phyloP scores from a whole-genome alignment of 37 sponge, comb jelly and placozoan genomes.

The Oopsacas minuta region DNA sequence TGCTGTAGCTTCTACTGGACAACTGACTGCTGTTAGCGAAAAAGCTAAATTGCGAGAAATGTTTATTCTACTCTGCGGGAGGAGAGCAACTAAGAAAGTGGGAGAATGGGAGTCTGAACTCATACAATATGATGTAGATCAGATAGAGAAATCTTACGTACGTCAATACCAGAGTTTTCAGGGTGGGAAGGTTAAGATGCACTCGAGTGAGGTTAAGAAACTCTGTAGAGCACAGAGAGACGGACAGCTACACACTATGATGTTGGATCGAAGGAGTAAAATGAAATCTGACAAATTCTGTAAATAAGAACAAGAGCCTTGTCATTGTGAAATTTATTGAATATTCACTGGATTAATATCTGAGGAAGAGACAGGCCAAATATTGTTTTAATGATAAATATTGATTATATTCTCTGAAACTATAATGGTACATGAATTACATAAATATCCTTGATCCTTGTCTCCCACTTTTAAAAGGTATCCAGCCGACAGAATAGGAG shows the following conservation, averaged over 20 bases:
- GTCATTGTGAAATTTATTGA: too few species aligned
- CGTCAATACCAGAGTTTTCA: not conserved
- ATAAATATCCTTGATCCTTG: too few species aligned
- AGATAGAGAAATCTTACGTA: slow-evolving; percentile 4
- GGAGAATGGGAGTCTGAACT: slow-evolving; percentile 1
- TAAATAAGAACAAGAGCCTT: too few species aligned
- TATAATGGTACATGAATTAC: too few species aligned
- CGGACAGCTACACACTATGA: slow-evolving; percentile 9
- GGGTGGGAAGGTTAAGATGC: slow-evolving; percentile 10
- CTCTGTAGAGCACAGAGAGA: not conserved
- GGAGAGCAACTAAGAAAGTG: not conserved
- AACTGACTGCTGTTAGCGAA: not conserved
- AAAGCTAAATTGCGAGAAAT: not conserved
- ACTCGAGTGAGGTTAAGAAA: not conserved
- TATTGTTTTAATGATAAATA: too few species aligned
- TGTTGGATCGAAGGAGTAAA: not conserved
- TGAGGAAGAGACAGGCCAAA: too few species aligned
- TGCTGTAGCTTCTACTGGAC: not conserved
- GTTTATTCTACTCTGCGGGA: not conserved
- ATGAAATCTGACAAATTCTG: slow-evolving; percentile 16
- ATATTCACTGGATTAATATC: too few species aligned
- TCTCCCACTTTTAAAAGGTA: too few species aligned
- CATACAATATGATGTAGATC: not conserved
- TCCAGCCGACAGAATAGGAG: too few species aligned
- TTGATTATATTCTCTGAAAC: too few species aligned